A percentile compares a stretch with the other conserved stretches of the same genome.
These are phyloP conservation scores for Hemicentrotus pulcherrimus DNA, from an alignment of 35 echinoderm and acorn worm genomes.

Conservation along the genomic window DNA sequence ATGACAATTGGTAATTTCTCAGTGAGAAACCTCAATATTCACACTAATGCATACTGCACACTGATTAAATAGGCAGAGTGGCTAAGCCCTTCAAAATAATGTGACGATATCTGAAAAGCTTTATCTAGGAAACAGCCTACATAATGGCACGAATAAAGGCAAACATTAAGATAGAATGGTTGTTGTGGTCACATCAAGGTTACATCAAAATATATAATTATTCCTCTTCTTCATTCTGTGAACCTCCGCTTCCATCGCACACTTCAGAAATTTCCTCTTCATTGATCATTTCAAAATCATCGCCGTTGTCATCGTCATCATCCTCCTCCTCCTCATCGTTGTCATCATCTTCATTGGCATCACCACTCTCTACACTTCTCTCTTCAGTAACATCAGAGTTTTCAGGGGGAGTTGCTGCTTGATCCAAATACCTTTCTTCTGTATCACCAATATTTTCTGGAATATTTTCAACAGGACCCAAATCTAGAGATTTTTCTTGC, in stretches of 20 bases:
- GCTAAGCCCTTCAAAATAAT: not conserved
- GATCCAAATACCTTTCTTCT: not conserved
- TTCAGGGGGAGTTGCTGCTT: slow-evolving; percentile 18
- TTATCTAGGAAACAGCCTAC: not conserved
- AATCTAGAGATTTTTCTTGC: slow-evolving; percentile 36
- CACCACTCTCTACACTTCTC: not conserved
- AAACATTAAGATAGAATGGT: slow-evolving; percentile 13
- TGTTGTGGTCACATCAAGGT: not conserved
- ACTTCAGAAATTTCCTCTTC: slow-evolving; percentile 37
- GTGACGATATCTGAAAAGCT: not conserved
- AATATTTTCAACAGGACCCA: slow-evolving; percentile 3
- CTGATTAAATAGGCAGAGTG: not conserved
- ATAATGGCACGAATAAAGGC: slow-evolving; percentile 10
- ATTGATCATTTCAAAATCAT: slow-evolving; percentile 51
- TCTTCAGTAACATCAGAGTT: slow-evolving; percentile 22
- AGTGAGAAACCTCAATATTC: not conserved
- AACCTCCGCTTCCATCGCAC: slow-evolving; percentile 26
- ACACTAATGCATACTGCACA: not conserved
- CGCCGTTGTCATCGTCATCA: not conserved
- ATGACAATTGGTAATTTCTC: not conserved
- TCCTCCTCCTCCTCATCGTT: not conserved
- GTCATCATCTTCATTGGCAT: not conserved
- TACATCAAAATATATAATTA: not conserved
- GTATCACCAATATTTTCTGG: not conserved
- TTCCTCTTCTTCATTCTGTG: slow-evolving; percentile 28